These are phyloP conservation scores for Pipistrellus pygmaeus DNA, from an alignment of 2,797 vertebrate species.

Conservation along the genomic window DNA sequence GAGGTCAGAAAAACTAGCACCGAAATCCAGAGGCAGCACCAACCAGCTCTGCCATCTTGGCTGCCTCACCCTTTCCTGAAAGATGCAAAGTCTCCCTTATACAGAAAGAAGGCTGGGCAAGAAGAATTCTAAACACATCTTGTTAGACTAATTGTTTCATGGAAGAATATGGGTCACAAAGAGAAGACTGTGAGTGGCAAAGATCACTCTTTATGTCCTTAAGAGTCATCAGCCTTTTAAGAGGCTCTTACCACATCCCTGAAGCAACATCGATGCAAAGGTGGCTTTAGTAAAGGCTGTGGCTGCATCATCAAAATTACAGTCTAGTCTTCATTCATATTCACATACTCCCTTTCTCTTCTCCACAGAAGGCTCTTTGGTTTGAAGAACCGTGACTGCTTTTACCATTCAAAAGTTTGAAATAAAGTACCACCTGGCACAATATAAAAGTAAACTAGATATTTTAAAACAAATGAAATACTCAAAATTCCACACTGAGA, in stretches of 20 bases:
- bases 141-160: not conserved
- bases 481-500: not conserved
- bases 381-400: not conserved
- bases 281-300: not conserved
- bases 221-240: not conserved
- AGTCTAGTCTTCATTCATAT: not conserved
- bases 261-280: not conserved
- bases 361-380: not conserved
- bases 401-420: conserved; percentile 15
- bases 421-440: not conserved
- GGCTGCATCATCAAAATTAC: not conserved
- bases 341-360: not conserved
- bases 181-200: not conserved
- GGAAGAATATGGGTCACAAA: not conserved
- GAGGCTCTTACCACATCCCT: not conserved
- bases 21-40: not conserved
- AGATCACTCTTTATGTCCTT: not conserved
- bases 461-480: not conserved
- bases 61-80: not conserved
- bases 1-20: not conserved
- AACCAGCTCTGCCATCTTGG: not conserved
- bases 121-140: not conserved
- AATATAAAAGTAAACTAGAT: not conserved
- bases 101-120: not conserved
- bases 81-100: not conserved